These are phyloP conservation scores for Malurus splendens DNA, from an alignment of 2,797 vertebrate species.

Conservation along the genomic window DNA sequence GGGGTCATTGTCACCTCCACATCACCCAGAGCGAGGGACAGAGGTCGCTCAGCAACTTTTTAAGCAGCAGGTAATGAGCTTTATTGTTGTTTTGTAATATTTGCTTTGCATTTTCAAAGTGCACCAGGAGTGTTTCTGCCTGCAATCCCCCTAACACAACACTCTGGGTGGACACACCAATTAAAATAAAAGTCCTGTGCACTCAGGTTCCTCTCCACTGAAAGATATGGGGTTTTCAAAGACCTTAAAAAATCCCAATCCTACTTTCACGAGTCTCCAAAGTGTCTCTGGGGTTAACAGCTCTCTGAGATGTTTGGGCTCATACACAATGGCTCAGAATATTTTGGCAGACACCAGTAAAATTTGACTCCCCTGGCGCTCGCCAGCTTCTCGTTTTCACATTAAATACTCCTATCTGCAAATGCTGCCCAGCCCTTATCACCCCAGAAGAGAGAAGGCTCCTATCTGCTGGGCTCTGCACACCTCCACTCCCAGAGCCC, in stretches of 20 bases:
- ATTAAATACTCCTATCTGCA: background rate
- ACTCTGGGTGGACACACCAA: rapidly evolving
- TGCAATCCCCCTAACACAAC: background rate
- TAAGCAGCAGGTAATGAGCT: background rate
- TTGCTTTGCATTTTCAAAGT: background rate
- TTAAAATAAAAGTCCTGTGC: background rate
- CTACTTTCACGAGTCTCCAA: background rate
- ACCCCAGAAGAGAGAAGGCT: background rate
- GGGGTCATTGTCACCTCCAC: background rate
- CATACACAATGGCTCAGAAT: background rate
- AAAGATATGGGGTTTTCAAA: rapidly evolving
- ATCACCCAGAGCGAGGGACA: background rate
- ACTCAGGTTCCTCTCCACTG: background rate
- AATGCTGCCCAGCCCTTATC: background rate
- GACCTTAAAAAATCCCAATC: background rate
- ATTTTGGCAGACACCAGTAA: background rate
- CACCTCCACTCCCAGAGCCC: background rate
- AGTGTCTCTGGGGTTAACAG: background rate
- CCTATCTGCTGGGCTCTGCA: background rate
- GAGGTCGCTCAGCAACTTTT: background rate
- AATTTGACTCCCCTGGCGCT: background rate
- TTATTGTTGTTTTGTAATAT: background rate
- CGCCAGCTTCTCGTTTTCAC: background rate
- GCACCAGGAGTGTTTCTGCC: background rate
- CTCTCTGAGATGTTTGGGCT: background rate